These are phyloP conservation scores for Gymnocheta viridis DNA, from an alignment of 2,888 invertebrate genomes.

Conservation along the genomic window DNA sequence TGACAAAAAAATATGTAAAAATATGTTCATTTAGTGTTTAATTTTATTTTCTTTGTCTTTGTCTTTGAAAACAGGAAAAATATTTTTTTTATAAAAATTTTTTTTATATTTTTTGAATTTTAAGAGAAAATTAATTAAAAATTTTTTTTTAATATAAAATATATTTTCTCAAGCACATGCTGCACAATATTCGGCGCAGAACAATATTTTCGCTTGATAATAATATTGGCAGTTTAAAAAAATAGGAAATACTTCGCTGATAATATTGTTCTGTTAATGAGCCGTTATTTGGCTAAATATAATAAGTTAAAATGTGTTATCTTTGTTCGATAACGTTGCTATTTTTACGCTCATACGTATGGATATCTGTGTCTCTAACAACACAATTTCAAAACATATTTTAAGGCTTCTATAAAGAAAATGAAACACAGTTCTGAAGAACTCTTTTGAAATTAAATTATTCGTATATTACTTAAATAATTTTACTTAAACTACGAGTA, in stretches of 20 bases:
- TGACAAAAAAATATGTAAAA: too few species aligned
- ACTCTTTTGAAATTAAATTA: not conserved
- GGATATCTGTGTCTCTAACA: not conserved
- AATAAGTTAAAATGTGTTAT: not conserved
- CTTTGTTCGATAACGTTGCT: not conserved
- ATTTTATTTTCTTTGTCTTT: too few species aligned
- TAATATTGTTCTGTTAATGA: not conserved
- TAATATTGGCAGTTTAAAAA: not conserved
- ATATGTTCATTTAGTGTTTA: too few species aligned
- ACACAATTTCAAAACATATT: conserved; percentile 10
- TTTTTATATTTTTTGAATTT: too few species aligned
- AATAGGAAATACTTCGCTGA: not conserved
- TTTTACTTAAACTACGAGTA: not conserved
- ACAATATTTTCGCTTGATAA: not conserved
- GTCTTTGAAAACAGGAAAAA: too few species aligned
- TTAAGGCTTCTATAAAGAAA: not conserved
- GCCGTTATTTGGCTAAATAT: not conserved
- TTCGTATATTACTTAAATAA: not conserved
- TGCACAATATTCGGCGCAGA: not conserved
- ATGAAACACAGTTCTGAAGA: not conserved
- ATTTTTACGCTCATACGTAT: not conserved
- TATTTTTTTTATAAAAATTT: too few species aligned
- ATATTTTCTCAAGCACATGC: too few species aligned
- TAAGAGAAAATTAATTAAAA: too few species aligned
- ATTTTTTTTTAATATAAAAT: too few species aligned